Conservation (phyloP, 2,888 invertebrate species). For the Elysia crispata region DNA sequence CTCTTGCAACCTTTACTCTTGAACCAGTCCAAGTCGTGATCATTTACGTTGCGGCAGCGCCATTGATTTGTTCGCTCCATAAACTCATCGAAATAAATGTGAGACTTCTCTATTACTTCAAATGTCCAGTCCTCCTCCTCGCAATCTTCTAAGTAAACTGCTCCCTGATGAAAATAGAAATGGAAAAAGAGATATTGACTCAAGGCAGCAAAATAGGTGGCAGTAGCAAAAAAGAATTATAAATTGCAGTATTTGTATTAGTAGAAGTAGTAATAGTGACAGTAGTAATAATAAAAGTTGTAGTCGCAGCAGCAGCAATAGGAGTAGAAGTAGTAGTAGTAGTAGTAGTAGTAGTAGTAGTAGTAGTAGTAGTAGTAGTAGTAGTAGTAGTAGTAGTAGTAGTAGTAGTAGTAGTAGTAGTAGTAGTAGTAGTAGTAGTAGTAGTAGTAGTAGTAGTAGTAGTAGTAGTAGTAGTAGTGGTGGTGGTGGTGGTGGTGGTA, state of each 20-base stretch:
- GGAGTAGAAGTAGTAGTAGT: no score
- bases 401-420: slow-evolving; percentile 39
- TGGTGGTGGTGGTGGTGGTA: neutral
- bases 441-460: slow-evolving; percentile 34
- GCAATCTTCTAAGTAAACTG: slow-evolving; percentile 60
- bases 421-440: slow-evolving; percentile 34
- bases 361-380: slow-evolving; percentile 42
- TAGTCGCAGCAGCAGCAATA: no score
- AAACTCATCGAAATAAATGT: slow-evolving; percentile 48
- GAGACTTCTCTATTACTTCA: slow-evolving; percentile 58
- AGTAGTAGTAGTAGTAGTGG: neutral
- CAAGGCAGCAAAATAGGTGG: no score
- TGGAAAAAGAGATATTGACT: no score
- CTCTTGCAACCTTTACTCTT: slow-evolving; percentile 56
- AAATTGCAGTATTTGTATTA: no score
- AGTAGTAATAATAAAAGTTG: no score
- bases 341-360: slow-evolving; percentile 35
- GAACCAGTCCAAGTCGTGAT: slow-evolving; percentile 60
- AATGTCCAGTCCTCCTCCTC: slow-evolving; percentile 61
- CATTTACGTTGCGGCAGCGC: slow-evolving; percentile 41
- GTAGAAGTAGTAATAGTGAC: no score
- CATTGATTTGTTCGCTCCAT: neutral
- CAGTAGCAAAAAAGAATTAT: neutral
- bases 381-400: slow-evolving; percentile 41
- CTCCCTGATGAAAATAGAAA: slow-evolving; percentile 58